Base-by-base conservation (phyloP, 1,140 invertebrate species). In the Pseudomyrmex sp. region DNA sequence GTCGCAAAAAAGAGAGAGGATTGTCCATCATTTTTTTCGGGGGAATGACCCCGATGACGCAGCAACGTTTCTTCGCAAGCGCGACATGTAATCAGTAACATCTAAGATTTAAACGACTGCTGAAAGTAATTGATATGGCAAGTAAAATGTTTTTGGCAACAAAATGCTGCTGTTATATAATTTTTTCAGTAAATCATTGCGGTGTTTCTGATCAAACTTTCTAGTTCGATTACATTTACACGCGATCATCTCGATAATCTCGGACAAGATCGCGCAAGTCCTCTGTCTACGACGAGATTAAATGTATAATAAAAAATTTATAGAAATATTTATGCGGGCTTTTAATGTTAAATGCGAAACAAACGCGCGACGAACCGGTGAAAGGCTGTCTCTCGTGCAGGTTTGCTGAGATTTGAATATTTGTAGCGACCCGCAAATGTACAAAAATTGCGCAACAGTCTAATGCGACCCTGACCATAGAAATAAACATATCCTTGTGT, bases 321-420 rank as follows among this genome's bases (percentile, higher is more conserved):
- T 46, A 46, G 26, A 58, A 68, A 66, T 35, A 50, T 59, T n/a
- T 35, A 69, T 23, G 68, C 59, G 58, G 66, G 56, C 13, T 85
- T 35, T 69, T 82, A 87, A 88, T 88, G 83, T 88, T 83, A 88
- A 73, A 88, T 85, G 86, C 66, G 35, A 63, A 88, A 88, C n/a
- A 56, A 83, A 63, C 46, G 5, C 23, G n/a, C 44, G 15, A 18
- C 50, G 54, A 7, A 12, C 12, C 10, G 50, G 50, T 52, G 50
- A 12, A 12, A 10, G 10, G 13, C 3, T 52, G 50, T n/a, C 15
- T n/a, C 15, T 13, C 1, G 4, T 2, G 20, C 2, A 0, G 63
- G 4, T 18, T 18, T 26, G 15, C 7, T 13, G 48, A 61, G 72
- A 80, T 15, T 59, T n/a, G 7, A 2, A 48, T 48, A 5, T 48